Evolutionary conservation across 2,113 vertebrate species (phyloP), one percentile per base, ranked within the genome.

Genomic region (Isichthys henryi): DNA sequence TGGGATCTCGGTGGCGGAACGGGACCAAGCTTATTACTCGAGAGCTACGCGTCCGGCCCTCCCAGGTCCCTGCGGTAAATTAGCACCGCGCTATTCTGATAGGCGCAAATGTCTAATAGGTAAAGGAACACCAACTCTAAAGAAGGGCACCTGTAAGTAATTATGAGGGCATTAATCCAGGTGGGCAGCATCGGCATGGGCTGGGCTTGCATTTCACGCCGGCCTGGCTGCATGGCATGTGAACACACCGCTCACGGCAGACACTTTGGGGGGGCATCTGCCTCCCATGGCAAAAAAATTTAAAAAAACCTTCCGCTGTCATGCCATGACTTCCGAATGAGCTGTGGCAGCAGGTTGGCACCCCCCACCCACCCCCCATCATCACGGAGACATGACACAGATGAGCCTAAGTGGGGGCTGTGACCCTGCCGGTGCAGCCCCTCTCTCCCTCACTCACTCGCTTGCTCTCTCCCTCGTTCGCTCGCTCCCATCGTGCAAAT

Each of bases 391-490:
- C 87, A 10, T 83, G 88, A 89, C 89, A 89, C 83, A 86, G 49
- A 53, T 86, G 83, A 86, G 83, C 56, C 49, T 85, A 45, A 46
- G 87, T 88, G 50, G 39, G 7, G 88, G 84, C 31, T 87, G 9
- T 87, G 89, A 91, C 87, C 90, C 93, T 88, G 52, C 35, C 83
- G 74, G 9, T 89, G 48, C 27, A 21, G 43, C 77, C n/a, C 56
- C 90, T 21, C 90, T 49, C 43, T 46, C 23, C 52, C 49, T 80
- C 66, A n/a, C 77, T 2, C 13, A 19, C 62, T 90, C 70, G 17
- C 13, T 13, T 31, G 0, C 70, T 74, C 21, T 10, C 27, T 77
- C 74, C 17, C 50, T 3, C 21, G 1, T 53, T 90, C 70, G 1
- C 27, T 10, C 31, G 1, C 70, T 19, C 35, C 15, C n/a, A 17